Base-by-base conservation (phyloP, 2,797 vertebrate species). In the Echeneis naucrates region DNA sequence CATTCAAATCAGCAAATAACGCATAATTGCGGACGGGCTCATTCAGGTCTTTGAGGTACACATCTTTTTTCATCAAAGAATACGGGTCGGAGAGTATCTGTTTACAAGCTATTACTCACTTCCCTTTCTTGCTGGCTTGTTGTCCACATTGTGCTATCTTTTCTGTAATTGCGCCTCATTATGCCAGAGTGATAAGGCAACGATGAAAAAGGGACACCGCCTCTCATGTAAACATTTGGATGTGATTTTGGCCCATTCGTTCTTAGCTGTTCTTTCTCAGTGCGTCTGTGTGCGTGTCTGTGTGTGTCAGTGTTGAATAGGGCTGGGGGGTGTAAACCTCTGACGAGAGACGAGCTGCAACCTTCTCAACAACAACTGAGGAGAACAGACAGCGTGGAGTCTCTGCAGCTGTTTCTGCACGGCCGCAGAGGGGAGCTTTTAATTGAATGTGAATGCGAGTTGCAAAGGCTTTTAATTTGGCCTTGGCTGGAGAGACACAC, bases 401-500 rank as follows among this genome's bases (percentile, higher is more conserved):
- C 92, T 75, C 78, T 84, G 89, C 94, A 95, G 94, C 93, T 95
- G 94, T 92, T 95, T 87, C 81, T 72, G 74, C 60, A 45, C 51
- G 78, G 87, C 88, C 83, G 79, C 89, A 87, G 87, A 93, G 87
- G 88, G 84, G 88, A 89, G 90, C 84, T 89, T 94, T 92, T 95
- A 95, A 95, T 95, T 95, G 92, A 89, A 92, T 77, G 78, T 90
- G 91, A 94, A 94, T 77, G 83, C 68, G 84, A 88, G 61, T 73
- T 91, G 88, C 92, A 89, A 88, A 93, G 87, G 88, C 90, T 93
- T 94, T 92, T 93, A 86, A 94, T 95, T 94, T 94, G 84, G 86
- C 87, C 81, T 74, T 84, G 76, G 85, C 78, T 87, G 86, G 62
- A 91, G 54, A 88, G 35, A 87, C 75, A 72, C 26, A 63, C 81